phyloP scores from a whole-genome alignment of 2,888 invertebrate genomes.

The Chalcosyrphus nemorum region DNA sequence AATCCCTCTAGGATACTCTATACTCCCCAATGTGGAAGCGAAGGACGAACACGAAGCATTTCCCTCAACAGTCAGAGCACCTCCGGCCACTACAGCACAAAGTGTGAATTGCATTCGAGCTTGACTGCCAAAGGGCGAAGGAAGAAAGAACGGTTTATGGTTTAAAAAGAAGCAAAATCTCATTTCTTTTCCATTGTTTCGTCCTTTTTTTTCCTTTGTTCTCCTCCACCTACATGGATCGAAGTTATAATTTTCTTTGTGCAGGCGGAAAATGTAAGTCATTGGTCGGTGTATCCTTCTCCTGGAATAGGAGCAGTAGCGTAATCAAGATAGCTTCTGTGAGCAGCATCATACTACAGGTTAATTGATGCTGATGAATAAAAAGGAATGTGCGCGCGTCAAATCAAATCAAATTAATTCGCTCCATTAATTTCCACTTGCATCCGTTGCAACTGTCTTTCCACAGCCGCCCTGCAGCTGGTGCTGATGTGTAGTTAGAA shows the following conservation, averaged over 20 bases:
- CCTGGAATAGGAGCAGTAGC: neutral
- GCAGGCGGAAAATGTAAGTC: neutral
- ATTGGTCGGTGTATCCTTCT: neutral
- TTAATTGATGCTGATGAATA: conserved; percentile 57
- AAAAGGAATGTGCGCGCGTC: conserved; percentile 49
- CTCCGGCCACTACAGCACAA: neutral
- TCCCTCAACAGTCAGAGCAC: neutral
- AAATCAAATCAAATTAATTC: conserved; percentile 68
- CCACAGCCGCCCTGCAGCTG: neutral
- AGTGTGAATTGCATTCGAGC: conserved; percentile 8
- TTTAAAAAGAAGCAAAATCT: neutral
- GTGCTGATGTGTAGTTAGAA: neutral
- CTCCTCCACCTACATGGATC: too few species aligned
- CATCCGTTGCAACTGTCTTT: conserved; percentile 25
- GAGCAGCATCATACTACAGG: conserved; percentile 37
- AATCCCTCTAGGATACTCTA: conserved; percentile 32
- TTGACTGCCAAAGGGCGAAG: neutral
- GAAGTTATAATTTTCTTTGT: conserved; percentile 29
- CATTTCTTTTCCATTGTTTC: conserved; percentile 6
- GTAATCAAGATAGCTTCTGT: conserved; percentile 44
- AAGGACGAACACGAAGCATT: neutral
- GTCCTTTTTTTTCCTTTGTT: neutral
- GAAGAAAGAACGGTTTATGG: neutral
- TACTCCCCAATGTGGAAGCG: neutral
- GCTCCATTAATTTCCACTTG: conserved; percentile 60